Evolutionary conservation across 2,113 vertebrate genomes (phyloP), one percentile per base, ranked within the genome.

Genomic region (Rissa tridactyla): DNA sequence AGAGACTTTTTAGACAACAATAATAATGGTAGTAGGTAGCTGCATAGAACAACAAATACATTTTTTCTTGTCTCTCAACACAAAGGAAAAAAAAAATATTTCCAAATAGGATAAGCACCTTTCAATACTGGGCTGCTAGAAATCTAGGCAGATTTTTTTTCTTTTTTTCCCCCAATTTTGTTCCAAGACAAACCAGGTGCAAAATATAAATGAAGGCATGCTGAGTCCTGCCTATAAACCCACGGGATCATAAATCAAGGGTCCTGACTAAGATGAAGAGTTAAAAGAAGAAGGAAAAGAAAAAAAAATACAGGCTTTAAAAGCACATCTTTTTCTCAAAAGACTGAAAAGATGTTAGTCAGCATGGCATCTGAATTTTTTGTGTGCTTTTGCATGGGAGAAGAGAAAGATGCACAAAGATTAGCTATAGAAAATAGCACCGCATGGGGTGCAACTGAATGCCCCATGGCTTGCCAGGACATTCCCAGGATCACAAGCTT

Each of bases 391-490:
- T 89, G 44, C 77, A 55, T 68, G 47, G 86, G 55, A 73, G 44
- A 92, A 81, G 60, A 86, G 57, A 96, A 96, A 82, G 69, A 91
- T 81, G 71, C 40, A 69, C 36, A 73, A 72, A 80, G 92, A 86
- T 86, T 77, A 93, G 62, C 76, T 58, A 29, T 4, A 91, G 80
- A 90, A 94, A 91, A 86, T 70, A 94, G 46, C 83, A 92, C 91
- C 3, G 2, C 80, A 88, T 92, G 83, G 80, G 80, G 72, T 95
- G 66, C 15, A 32, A 25, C 25, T 87, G 94, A 91, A 92, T 78
- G 42, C 32, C 12, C 10, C 4, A 15, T 16, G 15, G 26, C 29
- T 93, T 94, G 32, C 61, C 83, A 75, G 61, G 80, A 52, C n/a
- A 30, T 89, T 94, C 57, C 26, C 46, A 60, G 32, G 70, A 84